Conservation (phyloP, 2,888 invertebrate species). For the Meghimatium bilineatum region DNA sequence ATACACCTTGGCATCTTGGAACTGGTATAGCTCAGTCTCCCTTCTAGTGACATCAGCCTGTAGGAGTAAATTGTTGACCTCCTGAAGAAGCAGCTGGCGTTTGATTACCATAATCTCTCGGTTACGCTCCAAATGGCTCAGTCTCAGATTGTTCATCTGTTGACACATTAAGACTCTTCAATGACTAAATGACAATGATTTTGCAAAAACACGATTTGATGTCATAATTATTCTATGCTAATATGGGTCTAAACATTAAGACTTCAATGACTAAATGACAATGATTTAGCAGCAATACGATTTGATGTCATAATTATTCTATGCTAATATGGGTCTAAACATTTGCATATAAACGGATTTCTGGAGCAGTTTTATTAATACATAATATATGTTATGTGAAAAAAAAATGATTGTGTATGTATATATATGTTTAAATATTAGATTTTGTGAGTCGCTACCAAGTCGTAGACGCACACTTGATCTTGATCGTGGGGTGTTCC, state of each 20-base stretch:
- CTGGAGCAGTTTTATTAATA: too few species aligned
- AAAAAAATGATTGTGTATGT: too few species aligned
- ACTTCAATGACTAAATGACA: neutral
- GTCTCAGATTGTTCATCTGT: constrained; percentile 72
- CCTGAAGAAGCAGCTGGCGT: constrained; percentile 72
- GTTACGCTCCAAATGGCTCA: constrained; percentile 73
- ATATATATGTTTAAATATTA: too few species aligned
- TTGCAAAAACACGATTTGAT: neutral
- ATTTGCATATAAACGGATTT: too few species aligned
- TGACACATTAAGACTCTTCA: neutral
- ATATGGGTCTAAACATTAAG: too few species aligned
- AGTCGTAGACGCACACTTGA: too few species aligned
- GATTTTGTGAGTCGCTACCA: too few species aligned
- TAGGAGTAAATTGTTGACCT: constrained; percentile 73
- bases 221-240: too few species aligned
- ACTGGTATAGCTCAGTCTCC: constrained; percentile 69
- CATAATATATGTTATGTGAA: too few species aligned
- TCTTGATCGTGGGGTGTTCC: too few species aligned
- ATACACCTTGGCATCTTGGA: constrained; percentile 64
- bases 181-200: neutral
- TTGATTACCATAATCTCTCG: constrained; percentile 74
- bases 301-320: neutral
- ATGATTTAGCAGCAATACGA: neutral
- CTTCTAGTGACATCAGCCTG: constrained; percentile 71
- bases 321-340: too few species aligned